These are phyloP conservation scores for Cynoglossus semilaevis DNA, from an alignment of 2,113 vertebrate genomes.

Conservation along the genomic window DNA sequence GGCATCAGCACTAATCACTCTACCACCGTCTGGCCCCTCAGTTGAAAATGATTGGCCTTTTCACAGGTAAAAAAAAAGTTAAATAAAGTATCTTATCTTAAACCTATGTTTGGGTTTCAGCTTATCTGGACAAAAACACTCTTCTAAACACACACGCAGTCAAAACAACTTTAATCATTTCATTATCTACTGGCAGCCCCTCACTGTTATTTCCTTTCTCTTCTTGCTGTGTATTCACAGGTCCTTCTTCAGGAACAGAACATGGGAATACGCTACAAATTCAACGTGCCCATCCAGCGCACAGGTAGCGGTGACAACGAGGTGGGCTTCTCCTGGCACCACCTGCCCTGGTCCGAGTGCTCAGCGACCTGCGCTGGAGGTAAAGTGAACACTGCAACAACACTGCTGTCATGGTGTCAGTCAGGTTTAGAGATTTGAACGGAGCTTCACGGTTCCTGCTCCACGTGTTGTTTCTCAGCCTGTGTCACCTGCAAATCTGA, in stretches of 20 bases:
- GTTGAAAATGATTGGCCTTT: too few relatives aligned
- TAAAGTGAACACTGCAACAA: slow-evolving; percentile 56
- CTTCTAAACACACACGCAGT: not conserved
- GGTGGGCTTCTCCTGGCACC: slow-evolving; percentile 93
- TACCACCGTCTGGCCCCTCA: too few relatives aligned
- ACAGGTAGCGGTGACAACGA: slow-evolving; percentile 96
- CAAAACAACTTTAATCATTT: not conserved
- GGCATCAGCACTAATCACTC: too few relatives aligned
- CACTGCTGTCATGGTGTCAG: too few relatives aligned
- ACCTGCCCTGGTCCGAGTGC: slow-evolving; percentile 94
- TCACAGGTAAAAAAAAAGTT: too few relatives aligned
- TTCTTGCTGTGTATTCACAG: slow-evolving; percentile 64
- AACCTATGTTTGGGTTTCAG: too few relatives aligned
- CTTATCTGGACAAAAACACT: not conserved
- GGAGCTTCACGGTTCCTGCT: too few relatives aligned
- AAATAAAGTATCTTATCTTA: too few relatives aligned
- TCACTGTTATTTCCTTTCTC: not conserved
- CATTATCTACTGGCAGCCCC: too few relatives aligned
- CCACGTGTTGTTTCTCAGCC: too few relatives aligned
- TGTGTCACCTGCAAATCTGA: too few relatives aligned
- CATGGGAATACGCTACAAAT: slow-evolving; percentile 93
- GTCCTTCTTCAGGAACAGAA: slow-evolving; percentile 97
- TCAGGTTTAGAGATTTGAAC: too few relatives aligned
- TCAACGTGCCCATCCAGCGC: slow-evolving; percentile 93
- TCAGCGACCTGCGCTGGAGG: slow-evolving; percentile 95